Evolutionary conservation across 2,113 vertebrate genomes (phyloP), one percentile per base, ranked within the genome.

Genomic region (Tragelaphus strepsiceros): DNA sequence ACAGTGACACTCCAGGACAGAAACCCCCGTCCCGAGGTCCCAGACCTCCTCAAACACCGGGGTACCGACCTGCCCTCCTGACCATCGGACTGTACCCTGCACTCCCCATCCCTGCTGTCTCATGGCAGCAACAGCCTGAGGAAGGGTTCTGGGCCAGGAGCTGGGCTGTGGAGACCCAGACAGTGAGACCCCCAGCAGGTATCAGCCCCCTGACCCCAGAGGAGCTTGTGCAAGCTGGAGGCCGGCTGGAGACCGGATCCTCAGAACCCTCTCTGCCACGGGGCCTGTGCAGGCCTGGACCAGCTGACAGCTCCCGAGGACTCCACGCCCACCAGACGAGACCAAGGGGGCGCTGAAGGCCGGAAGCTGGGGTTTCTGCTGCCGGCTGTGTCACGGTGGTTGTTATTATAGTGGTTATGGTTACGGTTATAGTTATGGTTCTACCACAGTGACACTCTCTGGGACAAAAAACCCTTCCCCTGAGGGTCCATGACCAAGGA

Each of bases 101-200:
- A 58, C 2, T 2, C 3, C 4, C 81, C 39, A 3, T 6, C 54
- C 64, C n/a, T 5, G 1, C 1, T 0, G 1, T 0, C n/a, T 6
- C 8, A 2, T 5, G 5, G 5, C 10, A 2, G 13, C 7, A 19
- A 17, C 24, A 39, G 24, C 13, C 32, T 26, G 59, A 39, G 9
- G 58, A 46, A 10, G 2, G 13, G 9, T 24, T 30, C 83, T 32
- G 51, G 32, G 32, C 32, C 82, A 39, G 58, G 51, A 26, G 30
- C 16, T 1, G 21, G 64, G 56, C 21, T 8, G 2, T 71, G 1
- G 0, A 67, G 4, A 32, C 1, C 6, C n/a, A 51, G 24, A 54
- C 35, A 39, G 0, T 17, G 0, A 19, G 19, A 12, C 10, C 22
- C 6, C 43, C 5, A 43, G 43, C 43, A 43, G 43, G 43, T 43